Evolutionary conservation across 2,888 invertebrate species (phyloP), one percentile per base, ranked within the genome.

Genomic region (Bombylius major): DNA sequence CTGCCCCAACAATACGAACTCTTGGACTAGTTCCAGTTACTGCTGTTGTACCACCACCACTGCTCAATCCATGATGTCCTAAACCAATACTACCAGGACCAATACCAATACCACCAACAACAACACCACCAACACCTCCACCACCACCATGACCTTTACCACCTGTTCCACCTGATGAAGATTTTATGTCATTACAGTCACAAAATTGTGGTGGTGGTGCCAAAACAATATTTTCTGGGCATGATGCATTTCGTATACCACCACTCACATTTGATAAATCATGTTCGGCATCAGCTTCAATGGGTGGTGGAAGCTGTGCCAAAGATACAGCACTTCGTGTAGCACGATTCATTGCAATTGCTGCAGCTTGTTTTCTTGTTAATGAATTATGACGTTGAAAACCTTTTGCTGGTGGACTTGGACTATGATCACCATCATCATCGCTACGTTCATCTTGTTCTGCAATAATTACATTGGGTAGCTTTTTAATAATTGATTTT

Each of bases 171-270:
- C 64, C 65, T 50, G 62, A 58, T 49, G 67, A 62, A 59, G 73
- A 73, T 62, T 73, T 74, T 48, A 77, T 76, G 64, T 79, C 78
- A 62, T 79, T 79, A 63, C 73, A 72, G 76, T 92, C 92, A 73
- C 88, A 89, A 76, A 93, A 93, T 75, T 93, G 92, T 46, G 92
- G 92, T 45, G 92, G 93, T 46, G 92, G 92, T 33, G 90, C 89
- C 61, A 88, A 77, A 14, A 89, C 80, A 53, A 84, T 77, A 58
- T 82, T 80, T 60, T 79, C 80, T 6, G 76, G 66, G 58, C 67
- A 67, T 53, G 61, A 69, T 68, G 52, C 71, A 63, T 65, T 50
- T 32, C 50, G n/a, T 11, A 5, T 13, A 67, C 47, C 23, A 1
- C 39, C 42, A 13, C 31, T 36, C 6, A 44, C 9, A 5, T 61